Percentiles rank a stretch among this genome's conserved stretches.
Conservation (phyloP, 92 coral and sea anemone genomes). For the Parazoanthus darwini region DNA sequence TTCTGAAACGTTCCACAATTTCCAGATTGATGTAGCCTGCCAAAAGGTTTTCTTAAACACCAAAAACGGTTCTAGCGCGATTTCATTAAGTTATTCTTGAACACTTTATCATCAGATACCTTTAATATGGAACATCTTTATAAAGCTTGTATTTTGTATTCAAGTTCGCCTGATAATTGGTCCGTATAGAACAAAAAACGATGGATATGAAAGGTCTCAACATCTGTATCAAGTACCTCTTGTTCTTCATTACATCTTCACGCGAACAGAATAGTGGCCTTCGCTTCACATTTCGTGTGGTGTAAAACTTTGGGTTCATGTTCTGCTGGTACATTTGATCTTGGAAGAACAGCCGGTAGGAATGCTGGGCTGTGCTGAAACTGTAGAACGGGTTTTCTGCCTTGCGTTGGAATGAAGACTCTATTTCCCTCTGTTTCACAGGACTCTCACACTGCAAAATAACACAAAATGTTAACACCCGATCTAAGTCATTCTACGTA, state of each 20-base stretch:
- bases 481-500: too few relatives aligned
- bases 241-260: constrained; percentile 38
- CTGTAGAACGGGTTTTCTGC: constrained; percentile 34
- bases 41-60: too few relatives aligned
- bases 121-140: too few relatives aligned
- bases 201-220: not conserved
- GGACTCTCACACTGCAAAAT: not conserved
- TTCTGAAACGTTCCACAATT: too few relatives aligned
- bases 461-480: not conserved
- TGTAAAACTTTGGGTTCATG: constrained; percentile 48
- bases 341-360: constrained; percentile 54
- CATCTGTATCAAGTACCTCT: constrained; percentile 34
- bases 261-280: constrained; percentile 60
- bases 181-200: too few relatives aligned
- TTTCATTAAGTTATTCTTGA: too few relatives aligned
- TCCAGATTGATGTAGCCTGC: too few relatives aligned
- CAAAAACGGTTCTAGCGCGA: too few relatives aligned
- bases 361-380: constrained; percentile 34
- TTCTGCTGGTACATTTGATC: constrained; percentile 67
- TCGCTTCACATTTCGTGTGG: constrained; percentile 49
- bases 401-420: constrained; percentile 38
- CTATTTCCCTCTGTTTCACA: constrained; percentile 46
- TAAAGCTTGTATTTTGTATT: not conserved
- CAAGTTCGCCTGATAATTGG: not conserved
- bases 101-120: too few relatives aligned